Evolutionary conservation across 2,797 vertebrate species (phyloP).

Genomic region (Siniperca undulata): DNA sequence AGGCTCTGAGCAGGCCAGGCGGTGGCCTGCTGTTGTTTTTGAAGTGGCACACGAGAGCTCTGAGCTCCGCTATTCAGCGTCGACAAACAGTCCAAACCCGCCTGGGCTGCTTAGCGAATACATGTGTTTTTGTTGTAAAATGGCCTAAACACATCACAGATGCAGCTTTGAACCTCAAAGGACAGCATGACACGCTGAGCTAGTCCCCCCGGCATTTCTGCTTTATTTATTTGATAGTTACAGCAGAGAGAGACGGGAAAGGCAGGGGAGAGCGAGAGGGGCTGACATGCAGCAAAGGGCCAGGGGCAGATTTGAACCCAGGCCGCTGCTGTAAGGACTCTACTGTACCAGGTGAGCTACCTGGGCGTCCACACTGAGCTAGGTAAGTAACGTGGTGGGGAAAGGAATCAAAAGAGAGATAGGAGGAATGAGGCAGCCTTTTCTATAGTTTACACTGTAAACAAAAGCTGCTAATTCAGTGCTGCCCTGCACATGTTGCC

Average conservation of each 20-base stretch:
- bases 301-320: no score
- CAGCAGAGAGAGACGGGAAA: no score
- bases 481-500: slow-evolving; percentile 4
- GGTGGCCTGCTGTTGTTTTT: slow-evolving; percentile 53
- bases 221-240: no score
- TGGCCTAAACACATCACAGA: slow-evolving; percentile 46
- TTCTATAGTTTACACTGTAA: slow-evolving; percentile 32
- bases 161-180: slow-evolving; percentile 29
- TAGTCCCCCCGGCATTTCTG: not conserved
- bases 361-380: no score
- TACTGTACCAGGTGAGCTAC: no score
- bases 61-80: slow-evolving; percentile 35
- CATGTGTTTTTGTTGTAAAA: slow-evolving; percentile 56
- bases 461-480: slow-evolving; percentile 1
- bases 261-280: no score
- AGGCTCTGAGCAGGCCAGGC: slow-evolving; percentile 41
- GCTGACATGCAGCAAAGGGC: no score
- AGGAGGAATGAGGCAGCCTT: not conserved
- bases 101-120: slow-evolving; percentile 25
- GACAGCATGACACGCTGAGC: not conserved
- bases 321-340: no score
- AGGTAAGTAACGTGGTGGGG: not conserved
- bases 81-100: slow-evolving; percentile 33
- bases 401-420: slow-evolving; percentile 1
- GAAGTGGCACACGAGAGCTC: slow-evolving; percentile 65